phyloP scores from a whole-genome alignment of 2,797 vertebrate species.

The Scolopax rusticola region DNA sequence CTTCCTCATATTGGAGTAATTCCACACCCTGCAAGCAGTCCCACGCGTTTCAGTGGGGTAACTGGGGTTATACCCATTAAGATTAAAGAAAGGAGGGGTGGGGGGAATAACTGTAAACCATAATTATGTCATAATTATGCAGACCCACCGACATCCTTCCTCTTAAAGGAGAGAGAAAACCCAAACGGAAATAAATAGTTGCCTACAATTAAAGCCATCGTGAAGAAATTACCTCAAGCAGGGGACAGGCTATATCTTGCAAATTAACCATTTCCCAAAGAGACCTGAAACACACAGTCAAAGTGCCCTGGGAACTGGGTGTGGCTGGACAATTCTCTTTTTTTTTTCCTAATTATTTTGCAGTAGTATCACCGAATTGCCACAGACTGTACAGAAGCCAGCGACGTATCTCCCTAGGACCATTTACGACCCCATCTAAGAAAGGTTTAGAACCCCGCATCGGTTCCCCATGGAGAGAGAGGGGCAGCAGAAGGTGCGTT shows the following conservation, averaged over 20 bases:
- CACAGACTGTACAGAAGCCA: accelerated
- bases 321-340: constrained; percentile 64
- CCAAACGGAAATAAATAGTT: neutral
- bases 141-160: neutral
- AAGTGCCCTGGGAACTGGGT: constrained; percentile 66
- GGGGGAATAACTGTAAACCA: neutral
- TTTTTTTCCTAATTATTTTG: neutral
- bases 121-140: neutral
- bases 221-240: neutral
- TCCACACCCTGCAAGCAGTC: neutral
- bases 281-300: neutral
- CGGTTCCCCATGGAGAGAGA: neutral
- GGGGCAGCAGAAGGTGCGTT: neutral
- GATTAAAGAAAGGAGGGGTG: neutral
- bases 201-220: neutral
- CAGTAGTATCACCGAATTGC: neutral
- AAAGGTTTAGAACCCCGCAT: neutral
- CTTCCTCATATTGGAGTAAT: neutral
- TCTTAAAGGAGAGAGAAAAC: neutral
- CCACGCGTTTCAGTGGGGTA: neutral
- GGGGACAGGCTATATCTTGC: neutral
- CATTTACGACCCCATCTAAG: accelerated
- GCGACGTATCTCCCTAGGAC: accelerated
- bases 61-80: neutral
- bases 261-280: neutral